Base-by-base conservation (phyloP, 2,888 invertebrate species). In the Trichogramma dendrolimi region DNA sequence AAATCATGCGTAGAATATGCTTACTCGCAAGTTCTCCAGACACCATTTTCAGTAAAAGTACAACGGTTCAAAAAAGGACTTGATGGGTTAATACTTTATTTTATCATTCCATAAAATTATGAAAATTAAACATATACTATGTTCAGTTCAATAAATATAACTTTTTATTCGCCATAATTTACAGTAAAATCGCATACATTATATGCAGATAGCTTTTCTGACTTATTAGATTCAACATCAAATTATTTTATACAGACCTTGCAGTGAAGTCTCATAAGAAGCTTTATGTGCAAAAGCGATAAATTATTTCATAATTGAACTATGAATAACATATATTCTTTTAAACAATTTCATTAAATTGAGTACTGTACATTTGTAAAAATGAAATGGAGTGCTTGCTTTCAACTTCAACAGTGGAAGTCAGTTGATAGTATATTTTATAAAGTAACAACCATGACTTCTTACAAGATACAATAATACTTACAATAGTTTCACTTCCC, bases 131-230 rank as follows among this genome's bases (percentile, higher is more conserved):
- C 27, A 39, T 51, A 4, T 43, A 43, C 8, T 40, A 54, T 58
- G 48, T 55, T 59, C 59, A 60, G 46, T 66, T 63, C 65, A 68
- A 71, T 70, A 67, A 67, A 70, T 71, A 68, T 69, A 71, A 69
- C 64, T 68, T 65, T 63, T 64, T 65, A 66, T 70, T 68, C 65
- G 69, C 69, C 70, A 70, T 71, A 74, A 74, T 75, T 73, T 75
- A 75, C 73, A 73, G 70, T 70, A 71, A 70, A 67, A 65, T 65
- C 67, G 70, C 71, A 70, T 58, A 69, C 65, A 68, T 66, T 61
- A 63, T 69, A 71, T 65, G 69, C 67, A 71, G 67, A 67, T 60
- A 69, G 68, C 63, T 63, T 56, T 70, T 67, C 56, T 69, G 65
- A 63, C 60, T 53, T 54, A 60, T 61, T 65, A 61, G 57, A 60